Percentiles rank a stretch among this genome's conserved stretches.
Evolutionary conservation across 1,140 invertebrate species (phyloP).

Genomic region (Himalopsyche phryganea): DNA sequence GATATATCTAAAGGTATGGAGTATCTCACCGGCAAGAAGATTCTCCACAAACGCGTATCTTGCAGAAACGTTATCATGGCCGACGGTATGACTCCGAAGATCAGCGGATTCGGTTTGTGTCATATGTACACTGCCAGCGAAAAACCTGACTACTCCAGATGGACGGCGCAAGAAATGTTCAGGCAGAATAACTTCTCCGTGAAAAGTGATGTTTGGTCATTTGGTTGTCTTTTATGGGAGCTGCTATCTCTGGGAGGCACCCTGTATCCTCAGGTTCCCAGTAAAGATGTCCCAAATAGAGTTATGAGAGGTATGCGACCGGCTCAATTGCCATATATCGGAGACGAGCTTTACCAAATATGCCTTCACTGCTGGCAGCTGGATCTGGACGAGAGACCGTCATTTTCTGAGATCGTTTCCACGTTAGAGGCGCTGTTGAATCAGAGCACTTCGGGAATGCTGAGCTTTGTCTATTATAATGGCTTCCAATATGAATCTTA

Average conservation of each 20-base stretch:
- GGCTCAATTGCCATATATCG: constrained; percentile 66
- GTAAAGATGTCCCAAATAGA: constrained; percentile 65
- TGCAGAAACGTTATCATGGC: constrained; percentile 66
- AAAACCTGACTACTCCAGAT: constrained; percentile 66
- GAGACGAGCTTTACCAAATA: constrained; percentile 76
- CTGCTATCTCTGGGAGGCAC: constrained; percentile 78
- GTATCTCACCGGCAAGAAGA: constrained; percentile 59
- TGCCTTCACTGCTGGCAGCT: constrained; percentile 81
- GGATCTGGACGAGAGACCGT: constrained; percentile 74
- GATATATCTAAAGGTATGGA: constrained; percentile 65
- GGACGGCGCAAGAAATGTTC: constrained; percentile 75
- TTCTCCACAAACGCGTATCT: constrained; percentile 69
- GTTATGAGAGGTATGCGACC: constrained; percentile 67
- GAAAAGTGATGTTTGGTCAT: constrained; percentile 80
- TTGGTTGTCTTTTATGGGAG: constrained; percentile 80
- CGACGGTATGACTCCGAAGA: constrained; percentile 61
- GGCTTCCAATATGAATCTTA: constrained; percentile 49
- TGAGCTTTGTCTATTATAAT: constrained; percentile 50
- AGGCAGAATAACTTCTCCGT: constrained; percentile 60
- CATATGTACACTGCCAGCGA: constrained; percentile 51
- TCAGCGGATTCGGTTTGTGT: constrained; percentile 68
- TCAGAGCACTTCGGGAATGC: constrained; percentile 38
- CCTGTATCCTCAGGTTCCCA: constrained; percentile 66
- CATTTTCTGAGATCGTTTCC: constrained; percentile 39
- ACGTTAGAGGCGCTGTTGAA: constrained; percentile 41